Evolutionary conservation across 2,888 invertebrate genomes (phyloP).

Genomic region (Diarsia dahlii): DNA sequence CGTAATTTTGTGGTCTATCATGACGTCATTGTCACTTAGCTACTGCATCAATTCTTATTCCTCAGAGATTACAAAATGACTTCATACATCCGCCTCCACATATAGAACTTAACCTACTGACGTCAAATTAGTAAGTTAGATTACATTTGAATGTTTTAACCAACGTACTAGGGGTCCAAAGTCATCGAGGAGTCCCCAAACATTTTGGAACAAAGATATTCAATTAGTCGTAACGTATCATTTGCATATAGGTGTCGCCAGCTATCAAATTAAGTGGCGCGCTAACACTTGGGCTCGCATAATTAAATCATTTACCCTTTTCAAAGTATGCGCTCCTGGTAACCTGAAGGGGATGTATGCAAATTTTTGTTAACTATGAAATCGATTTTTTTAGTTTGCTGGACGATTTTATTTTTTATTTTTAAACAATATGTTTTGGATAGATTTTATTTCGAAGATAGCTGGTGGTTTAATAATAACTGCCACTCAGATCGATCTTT

Average conservation of each 20-base stretch:
- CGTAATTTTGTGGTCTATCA: slow-evolving; percentile 28
- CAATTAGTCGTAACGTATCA: slow-evolving; percentile 87
- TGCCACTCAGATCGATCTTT: too few relatives aligned
- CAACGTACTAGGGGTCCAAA: slow-evolving; percentile 72
- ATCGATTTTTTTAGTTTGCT: slow-evolving; percentile 45
- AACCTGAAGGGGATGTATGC: slow-evolving; percentile 64
- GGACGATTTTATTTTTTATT: neutral
- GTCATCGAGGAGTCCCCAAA: slow-evolving; percentile 77
- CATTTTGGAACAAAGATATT: slow-evolving; percentile 85
- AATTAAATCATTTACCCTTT: slow-evolving; percentile 86
- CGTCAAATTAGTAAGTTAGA: slow-evolving; percentile 48
- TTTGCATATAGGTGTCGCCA: slow-evolving; percentile 89
- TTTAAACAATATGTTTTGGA: neutral
- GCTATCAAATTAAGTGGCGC: slow-evolving; percentile 88
- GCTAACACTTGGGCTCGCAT: slow-evolving; percentile 83
- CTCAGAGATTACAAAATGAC: slow-evolving; percentile 16
- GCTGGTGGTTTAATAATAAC: too few relatives aligned
- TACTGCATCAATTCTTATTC: slow-evolving; percentile 29
- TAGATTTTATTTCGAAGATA: neutral
- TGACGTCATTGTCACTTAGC: slow-evolving; percentile 43
- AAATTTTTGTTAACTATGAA: slow-evolving; percentile 52
- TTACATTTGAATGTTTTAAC: slow-evolving; percentile 69
- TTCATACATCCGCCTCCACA: slow-evolving; percentile 25
- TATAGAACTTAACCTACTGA: slow-evolving; percentile 10
- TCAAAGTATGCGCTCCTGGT: slow-evolving; percentile 74